Base-by-base conservation (phyloP, 2,888 invertebrate genomes). In the Blastobasis lacticolella region DNA sequence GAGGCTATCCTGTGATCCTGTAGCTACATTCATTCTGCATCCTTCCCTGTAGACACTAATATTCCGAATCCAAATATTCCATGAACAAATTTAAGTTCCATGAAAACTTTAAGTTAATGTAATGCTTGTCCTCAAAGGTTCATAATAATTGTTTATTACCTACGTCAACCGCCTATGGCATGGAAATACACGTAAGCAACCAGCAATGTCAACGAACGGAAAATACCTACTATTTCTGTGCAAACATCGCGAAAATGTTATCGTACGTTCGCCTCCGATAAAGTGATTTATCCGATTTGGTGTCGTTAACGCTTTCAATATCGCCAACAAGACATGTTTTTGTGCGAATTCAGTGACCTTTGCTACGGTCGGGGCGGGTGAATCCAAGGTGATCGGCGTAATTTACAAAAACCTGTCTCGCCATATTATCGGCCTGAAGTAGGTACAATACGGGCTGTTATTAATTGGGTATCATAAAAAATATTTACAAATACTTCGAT, bases 361-460 rank as follows among this genome's bases (percentile, higher is more conserved):
- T 77, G 66, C 59, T 62, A 60, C 50, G 54, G 49, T 51, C 57
- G 61, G 23, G 41, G 41, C 41, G 23, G 70, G 62, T 64, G 62
- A 63, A 58, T 60, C 66, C 80, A 78, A 78, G 77, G 76, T 70
- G 71, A 62, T 68, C 73, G 62, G 66, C 67, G 61, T 63, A 61
- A 67, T 71, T 75, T 64, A 70, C 62, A 71, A 75, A 75, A 74
- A 81, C 76, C 69, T 59, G 80, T 77, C 62, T 70, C 70, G 73
- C 62, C 23, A 23, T 23, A 23, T 23, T 23, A 23, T 23, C 23
- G 23, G 23, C 23, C 23, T 23, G 23, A 23, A 23, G 23, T 23
- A 23, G 23, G 23, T 23, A 23, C 23, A 23, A 23, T 23, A 23
- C 23, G 23, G 23, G 23, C 23, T 23, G 23, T 23, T 23, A 23